Evolutionary conservation across 2,888 invertebrate species (phyloP).

Genomic region (Cyaniris semiargus): DNA sequence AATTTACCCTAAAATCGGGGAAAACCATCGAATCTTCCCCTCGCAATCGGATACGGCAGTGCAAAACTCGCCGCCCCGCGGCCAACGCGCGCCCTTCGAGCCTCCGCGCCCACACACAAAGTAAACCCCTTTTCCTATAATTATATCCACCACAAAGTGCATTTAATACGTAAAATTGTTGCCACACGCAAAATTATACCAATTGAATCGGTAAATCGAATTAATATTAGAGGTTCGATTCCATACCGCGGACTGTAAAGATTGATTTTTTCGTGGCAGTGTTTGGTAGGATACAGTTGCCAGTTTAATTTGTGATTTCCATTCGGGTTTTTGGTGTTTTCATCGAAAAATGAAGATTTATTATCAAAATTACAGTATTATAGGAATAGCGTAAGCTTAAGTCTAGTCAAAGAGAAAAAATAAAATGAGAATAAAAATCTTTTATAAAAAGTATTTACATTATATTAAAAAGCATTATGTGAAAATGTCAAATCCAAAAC

Average conservation of each 20-base stretch:
- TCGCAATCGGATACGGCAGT: slow-evolving; percentile 54
- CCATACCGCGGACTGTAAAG: slow-evolving; percentile 50
- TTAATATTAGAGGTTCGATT: slow-evolving; percentile 36
- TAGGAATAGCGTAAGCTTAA: no score
- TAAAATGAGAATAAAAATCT: no score
- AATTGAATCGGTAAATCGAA: slow-evolving; percentile 7
- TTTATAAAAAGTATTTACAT: no score
- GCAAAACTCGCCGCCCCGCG: slow-evolving; percentile 63
- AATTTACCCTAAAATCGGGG: slow-evolving; percentile 48
- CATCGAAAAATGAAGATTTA: neutral
- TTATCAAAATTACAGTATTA: neutral
- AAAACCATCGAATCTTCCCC: slow-evolving; percentile 44
- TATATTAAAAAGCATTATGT: no score
- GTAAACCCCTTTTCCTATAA: slow-evolving; percentile 36
- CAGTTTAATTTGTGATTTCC: slow-evolving; percentile 20
- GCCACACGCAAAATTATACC: slow-evolving; percentile 1
- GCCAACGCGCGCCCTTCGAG: slow-evolving; percentile 68
- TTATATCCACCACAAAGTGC: slow-evolving; percentile 36
- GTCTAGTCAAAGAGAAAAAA: no score
- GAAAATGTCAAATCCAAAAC: no score
- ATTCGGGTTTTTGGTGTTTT: neutral
- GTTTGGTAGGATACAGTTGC: slow-evolving; percentile 53
- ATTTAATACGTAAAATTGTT: slow-evolving; percentile 39
- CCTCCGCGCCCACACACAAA: slow-evolving; percentile 46
- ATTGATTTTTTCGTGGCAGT: slow-evolving; percentile 64